phyloP scores from a whole-genome alignment of 2,888 invertebrate species.

The Branchinecta sandiegonensis region DNA sequence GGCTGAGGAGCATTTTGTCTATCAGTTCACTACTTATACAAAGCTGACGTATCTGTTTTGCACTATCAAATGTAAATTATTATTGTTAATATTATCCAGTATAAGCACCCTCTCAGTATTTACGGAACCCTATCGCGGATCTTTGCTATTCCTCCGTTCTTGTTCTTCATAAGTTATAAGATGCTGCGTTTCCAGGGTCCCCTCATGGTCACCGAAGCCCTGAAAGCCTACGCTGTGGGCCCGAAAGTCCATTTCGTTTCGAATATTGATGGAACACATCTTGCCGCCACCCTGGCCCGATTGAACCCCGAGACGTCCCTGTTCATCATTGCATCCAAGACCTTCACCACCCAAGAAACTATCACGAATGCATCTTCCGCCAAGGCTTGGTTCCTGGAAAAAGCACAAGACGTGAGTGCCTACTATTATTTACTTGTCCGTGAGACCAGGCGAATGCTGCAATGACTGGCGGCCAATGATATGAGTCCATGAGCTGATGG shows the following conservation, averaged over 20 bases:
- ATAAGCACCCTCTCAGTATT: too few species aligned
- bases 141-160: too few species aligned
- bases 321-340: constrained; percentile 98
- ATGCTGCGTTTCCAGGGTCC: constrained; percentile 51
- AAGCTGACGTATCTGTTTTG: too few species aligned
- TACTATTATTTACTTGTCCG: neutral
- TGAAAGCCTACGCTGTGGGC: constrained; percentile 76
- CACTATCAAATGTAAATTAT: too few species aligned
- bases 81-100: too few species aligned
- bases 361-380: constrained; percentile 97
- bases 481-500: too few species aligned
- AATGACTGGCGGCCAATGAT: too few species aligned
- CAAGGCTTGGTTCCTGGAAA: constrained; percentile 81
- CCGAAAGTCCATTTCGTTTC: constrained; percentile 89
- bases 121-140: too few species aligned
- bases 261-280: constrained; percentile 97
- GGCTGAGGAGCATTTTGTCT: too few species aligned
- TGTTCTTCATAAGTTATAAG: constrained; percentile 16
- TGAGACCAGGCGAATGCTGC: too few species aligned
- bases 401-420: constrained; percentile 63
- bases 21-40: too few species aligned
- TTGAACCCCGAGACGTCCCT: constrained; percentile 82
- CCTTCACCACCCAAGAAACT: constrained; percentile 97
- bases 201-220: constrained; percentile 94
- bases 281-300: constrained; percentile 79